Base-by-base conservation (phyloP, 2,888 invertebrate species). In the Masnerella sp. region DNA sequence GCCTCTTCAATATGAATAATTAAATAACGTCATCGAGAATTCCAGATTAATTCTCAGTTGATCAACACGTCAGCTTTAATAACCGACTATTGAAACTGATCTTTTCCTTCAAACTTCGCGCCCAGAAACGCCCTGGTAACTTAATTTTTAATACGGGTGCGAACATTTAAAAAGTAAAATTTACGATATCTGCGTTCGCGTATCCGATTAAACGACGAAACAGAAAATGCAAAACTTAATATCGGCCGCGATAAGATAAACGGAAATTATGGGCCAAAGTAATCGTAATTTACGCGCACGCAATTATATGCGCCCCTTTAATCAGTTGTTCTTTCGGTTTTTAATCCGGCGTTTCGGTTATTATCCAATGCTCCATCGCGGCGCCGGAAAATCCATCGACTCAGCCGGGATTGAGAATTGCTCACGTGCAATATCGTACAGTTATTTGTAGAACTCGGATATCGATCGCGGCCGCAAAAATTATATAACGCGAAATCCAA, bases 241-340 rank as follows among this genome's bases (percentile, higher is more conserved):
- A 56, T 67, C 49, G 30, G 25, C 56, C 28, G 42, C 34, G 67
- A 67, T 67, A 58, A 67, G 58, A 58, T 67, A 67, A 56, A 56
- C 34, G 54, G 38, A 34, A 67, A 67, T 49, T 67, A 67, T 49
- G 58, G 15, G 47, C 25, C 49, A 67, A 49, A 58, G 49, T 56
- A 47, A 65, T 64, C 36, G 25, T 56, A 65, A 54, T 54, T 56
- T 32, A 36, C 45, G 54, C 32, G 38, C 52, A 18, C 30, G 52
- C 54, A 65, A 62, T 62, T 51, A 51, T 22, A 47, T 5, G 11
- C 15, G 43, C 9, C 38, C 52, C 38, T 65, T 65, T 65, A 65
- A 54, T 65, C 65, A 65, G 38, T 65, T 64, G 43, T 56, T 65
- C 47, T 47, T 45, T 40, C 12, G 34, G n/a, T 54, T 65, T 56